phyloP scores from a whole-genome alignment of 1,140 invertebrate species.

The Drosophila lini region DNA sequence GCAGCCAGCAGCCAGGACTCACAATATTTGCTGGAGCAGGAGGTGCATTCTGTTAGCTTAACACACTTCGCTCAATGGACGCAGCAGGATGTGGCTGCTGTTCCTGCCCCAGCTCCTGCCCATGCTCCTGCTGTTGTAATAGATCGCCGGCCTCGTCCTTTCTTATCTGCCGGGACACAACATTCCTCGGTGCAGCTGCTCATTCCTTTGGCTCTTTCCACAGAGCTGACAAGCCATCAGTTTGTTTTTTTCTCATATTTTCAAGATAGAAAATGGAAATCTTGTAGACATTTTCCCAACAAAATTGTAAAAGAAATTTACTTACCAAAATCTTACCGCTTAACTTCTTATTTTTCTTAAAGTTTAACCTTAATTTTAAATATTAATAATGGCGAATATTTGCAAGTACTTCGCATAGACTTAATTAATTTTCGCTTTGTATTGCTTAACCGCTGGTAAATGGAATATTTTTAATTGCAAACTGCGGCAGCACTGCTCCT shows the following conservation, averaged over 20 bases:
- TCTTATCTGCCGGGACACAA: constrained; percentile 69
- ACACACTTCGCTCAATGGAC: constrained; percentile 78
- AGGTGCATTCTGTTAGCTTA: constrained; percentile 67
- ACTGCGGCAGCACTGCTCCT: constrained; percentile 11
- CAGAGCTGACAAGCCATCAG: constrained; percentile 16
- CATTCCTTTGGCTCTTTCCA: constrained; percentile 4
- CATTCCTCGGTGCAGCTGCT: constrained; percentile 8
- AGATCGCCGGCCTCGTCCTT: constrained; percentile 70
- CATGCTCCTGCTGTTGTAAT: constrained; percentile 53
- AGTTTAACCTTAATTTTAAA: neutral
- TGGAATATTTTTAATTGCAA: constrained; percentile 27
- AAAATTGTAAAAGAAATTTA: neutral
- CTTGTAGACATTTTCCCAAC: neutral
- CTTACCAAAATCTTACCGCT: neutral
- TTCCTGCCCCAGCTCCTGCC: constrained; percentile 6
- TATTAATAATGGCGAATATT: constrained; percentile 9
- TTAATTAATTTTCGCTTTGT: constrained; percentile 18
- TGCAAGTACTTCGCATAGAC: neutral
- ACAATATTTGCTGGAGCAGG: constrained; percentile 24
- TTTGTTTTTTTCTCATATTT: neutral
- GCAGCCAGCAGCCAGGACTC: constrained; percentile 2
- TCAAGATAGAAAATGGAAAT: neutral
- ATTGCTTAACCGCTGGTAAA: neutral
- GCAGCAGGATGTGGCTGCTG: constrained; percentile 47
- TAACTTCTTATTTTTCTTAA: neutral